phyloP scores from a whole-genome alignment of 1,140 invertebrate genomes.

The Notospermus geniculatus region DNA sequence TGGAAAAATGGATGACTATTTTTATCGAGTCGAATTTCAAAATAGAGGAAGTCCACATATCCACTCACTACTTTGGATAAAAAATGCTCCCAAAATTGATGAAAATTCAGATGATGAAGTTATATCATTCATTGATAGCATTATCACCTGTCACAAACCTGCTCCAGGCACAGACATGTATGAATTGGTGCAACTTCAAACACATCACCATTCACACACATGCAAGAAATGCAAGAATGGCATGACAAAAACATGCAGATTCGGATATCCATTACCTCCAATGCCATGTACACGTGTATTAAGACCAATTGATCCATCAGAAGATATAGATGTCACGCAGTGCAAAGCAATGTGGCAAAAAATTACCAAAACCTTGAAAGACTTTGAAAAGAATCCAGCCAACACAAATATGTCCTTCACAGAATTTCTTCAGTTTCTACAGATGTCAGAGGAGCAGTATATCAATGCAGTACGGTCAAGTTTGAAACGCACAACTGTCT shows the following conservation, averaged over 20 bases:
- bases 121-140: slow-evolving; percentile 22
- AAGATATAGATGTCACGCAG: background rate
- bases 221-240: slow-evolving; percentile 24
- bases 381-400: background rate
- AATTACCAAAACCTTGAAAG: background rate
- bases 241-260: slow-evolving; percentile 30
- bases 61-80: slow-evolving; percentile 53
- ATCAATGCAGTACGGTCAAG: slow-evolving; percentile 23
- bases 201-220: slow-evolving; percentile 25
- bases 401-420: background rate
- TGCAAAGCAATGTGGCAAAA: background rate
- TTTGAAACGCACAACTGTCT: slow-evolving; percentile 19
- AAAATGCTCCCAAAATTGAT: slow-evolving; percentile 38
- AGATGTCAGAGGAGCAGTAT: slow-evolving; percentile 21
- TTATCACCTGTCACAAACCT: slow-evolving; percentile 22
- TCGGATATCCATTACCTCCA: slow-evolving; percentile 26
- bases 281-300: slow-evolving; percentile 22
- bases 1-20: slow-evolving; percentile 29
- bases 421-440: slow-evolving; percentile 17
- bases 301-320: slow-evolving; percentile 9
- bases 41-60: slow-evolving; percentile 55
- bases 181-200: slow-evolving; percentile 21
- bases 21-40: slow-evolving; percentile 54
- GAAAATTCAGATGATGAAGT: slow-evolving; percentile 10
- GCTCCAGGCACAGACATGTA: background rate